These are phyloP conservation scores for Melanocharis versteri DNA, from an alignment of 2,113 vertebrate species.

Conservation along the genomic window DNA sequence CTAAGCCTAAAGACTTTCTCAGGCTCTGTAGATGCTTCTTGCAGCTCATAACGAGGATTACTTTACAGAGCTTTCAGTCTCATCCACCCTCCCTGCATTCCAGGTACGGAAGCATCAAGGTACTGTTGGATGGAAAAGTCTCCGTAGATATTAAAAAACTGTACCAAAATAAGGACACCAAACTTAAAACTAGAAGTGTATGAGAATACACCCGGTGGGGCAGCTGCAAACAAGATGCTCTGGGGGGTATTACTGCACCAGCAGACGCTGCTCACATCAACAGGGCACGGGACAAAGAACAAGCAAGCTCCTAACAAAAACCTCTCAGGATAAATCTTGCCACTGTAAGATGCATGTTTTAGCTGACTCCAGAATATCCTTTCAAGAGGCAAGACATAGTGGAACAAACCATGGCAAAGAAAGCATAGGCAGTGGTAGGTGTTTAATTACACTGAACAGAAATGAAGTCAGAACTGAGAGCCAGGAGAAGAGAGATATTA, in stretches of 20 bases:
- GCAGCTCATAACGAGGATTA: background rate
- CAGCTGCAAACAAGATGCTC: background rate
- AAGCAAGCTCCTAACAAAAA: background rate
- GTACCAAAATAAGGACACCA: background rate
- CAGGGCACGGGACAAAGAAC: background rate
- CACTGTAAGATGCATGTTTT: background rate
- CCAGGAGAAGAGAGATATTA: background rate
- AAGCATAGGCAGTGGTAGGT: background rate
- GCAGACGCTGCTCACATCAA: background rate
- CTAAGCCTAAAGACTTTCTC: background rate
- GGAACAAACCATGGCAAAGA: background rate
- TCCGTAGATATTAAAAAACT: background rate
- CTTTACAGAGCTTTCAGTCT: background rate
- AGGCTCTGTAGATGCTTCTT: background rate
- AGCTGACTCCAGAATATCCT: background rate
- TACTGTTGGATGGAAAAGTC: background rate
- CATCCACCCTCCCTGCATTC: background rate
- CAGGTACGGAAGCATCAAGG: background rate
- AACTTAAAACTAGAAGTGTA: background rate
- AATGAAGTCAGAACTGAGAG: background rate
- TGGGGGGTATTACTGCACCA: background rate
- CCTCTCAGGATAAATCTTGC: background rate
- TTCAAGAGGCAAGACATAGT: background rate
- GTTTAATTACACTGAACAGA: background rate
- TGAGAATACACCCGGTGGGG: background rate